Evolutionary conservation across 2,113 vertebrate species (phyloP).

Genomic region (Alligator sinensis): DNA sequence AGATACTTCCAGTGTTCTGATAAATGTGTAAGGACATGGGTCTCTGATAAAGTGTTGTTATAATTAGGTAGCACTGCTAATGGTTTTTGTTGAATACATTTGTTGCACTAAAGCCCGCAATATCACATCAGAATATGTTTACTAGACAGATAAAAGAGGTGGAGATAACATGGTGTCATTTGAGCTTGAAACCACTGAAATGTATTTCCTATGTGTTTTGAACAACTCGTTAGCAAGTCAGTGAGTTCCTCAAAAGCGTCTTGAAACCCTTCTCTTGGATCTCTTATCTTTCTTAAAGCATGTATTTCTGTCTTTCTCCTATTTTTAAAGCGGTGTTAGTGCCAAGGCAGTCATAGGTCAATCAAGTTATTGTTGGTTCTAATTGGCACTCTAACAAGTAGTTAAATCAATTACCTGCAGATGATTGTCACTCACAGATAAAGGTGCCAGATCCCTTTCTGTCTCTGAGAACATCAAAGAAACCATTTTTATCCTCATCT

Average conservation of each 20-base stretch:
- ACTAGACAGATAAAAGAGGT: constrained; percentile 58
- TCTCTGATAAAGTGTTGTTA: neutral
- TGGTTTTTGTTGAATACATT: constrained; percentile 25
- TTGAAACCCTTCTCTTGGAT: constrained; percentile 44
- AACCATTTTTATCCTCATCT: neutral
- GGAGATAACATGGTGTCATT: constrained; percentile 58
- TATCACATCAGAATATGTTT: constrained; percentile 57
- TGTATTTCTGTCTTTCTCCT: constrained; percentile 42
- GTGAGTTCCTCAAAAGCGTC: constrained; percentile 54
- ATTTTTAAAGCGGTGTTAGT: constrained; percentile 60
- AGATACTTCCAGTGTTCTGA: neutral
- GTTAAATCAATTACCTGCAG: constrained; percentile 70
- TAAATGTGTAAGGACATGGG: neutral
- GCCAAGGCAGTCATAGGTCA: constrained; percentile 71
- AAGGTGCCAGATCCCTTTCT: constrained; percentile 59
- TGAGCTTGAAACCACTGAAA: constrained; percentile 63
- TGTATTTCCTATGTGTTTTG: constrained; percentile 62
- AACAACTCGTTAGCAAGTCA: constrained; percentile 60
- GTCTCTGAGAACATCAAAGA: constrained; percentile 30
- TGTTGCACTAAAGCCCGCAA: constrained; percentile 20
- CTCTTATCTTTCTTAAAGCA: constrained; percentile 50
- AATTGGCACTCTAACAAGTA: constrained; percentile 72
- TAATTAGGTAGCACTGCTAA: constrained; percentile 26
- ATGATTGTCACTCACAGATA: constrained; percentile 68
- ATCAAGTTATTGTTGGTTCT: constrained; percentile 75